Evolutionary conservation across 2,888 invertebrate species (phyloP).

Genomic region (Hermaeophaga mercurialis): DNA sequence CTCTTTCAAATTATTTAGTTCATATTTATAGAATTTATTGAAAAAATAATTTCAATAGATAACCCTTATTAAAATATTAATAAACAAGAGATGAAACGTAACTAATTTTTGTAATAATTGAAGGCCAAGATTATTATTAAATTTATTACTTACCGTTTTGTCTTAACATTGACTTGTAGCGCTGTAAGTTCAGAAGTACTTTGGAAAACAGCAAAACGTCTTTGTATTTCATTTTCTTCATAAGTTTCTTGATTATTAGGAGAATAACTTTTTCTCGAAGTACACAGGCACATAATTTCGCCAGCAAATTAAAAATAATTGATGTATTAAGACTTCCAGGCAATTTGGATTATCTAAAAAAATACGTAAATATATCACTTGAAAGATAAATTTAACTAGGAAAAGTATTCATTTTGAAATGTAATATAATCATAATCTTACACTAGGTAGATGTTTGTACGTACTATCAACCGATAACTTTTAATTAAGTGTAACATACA

Average conservation of each 20-base stretch:
- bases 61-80: not conserved
- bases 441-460: not conserved
- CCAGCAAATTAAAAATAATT: not conserved
- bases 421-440: not conserved
- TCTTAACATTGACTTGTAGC: slow-evolving; percentile 1
- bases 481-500: not conserved
- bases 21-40: not conserved
- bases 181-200: slow-evolving; percentile 8
- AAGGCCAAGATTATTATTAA: not conserved
- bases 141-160: slow-evolving; percentile 11
- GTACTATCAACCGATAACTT: slow-evolving; percentile 4
- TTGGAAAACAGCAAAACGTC: slow-evolving; percentile 16
- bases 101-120: not conserved
- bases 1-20: not conserved
- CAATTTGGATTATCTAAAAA: not conserved
- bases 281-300: slow-evolving; percentile 15
- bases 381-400: not conserved
- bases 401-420: not conserved
- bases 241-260: not conserved
- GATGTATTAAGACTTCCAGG: not conserved
- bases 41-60: not conserved
- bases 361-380: not conserved
- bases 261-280: not conserved
- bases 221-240: not conserved
- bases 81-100: not conserved